phyloP scores from a whole-genome alignment of 2,888 invertebrate species.

The Cerastoderma edule region DNA sequence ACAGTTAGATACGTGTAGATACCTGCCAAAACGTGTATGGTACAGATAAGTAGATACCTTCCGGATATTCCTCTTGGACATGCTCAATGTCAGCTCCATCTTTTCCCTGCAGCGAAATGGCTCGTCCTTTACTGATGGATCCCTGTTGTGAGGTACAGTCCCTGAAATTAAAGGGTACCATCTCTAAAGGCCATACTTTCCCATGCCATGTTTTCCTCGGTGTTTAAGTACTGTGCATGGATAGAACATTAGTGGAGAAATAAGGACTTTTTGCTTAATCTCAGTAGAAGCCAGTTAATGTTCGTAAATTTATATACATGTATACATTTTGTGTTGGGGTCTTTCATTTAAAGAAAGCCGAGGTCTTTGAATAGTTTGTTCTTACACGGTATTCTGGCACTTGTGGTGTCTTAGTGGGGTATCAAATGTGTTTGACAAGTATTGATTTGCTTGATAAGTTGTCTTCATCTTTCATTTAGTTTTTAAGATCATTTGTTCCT shows the following conservation, averaged over 20 bases:
- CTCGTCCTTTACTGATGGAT: conserved; percentile 1
- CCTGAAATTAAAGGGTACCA: background rate
- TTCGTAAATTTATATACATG: background rate
- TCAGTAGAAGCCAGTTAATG: background rate
- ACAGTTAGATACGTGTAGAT: background rate
- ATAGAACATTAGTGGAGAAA: background rate
- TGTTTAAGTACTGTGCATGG: background rate
- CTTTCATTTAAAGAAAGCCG: too few relatives aligned
- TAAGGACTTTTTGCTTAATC: background rate
- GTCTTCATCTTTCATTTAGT: too few relatives aligned
- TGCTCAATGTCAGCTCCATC: background rate
- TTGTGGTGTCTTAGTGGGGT: too few relatives aligned
- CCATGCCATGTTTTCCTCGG: too few relatives aligned
- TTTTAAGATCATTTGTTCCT: too few relatives aligned
- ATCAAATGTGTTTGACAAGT: too few relatives aligned
- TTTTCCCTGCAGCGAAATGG: background rate
- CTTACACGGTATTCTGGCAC: too few relatives aligned
- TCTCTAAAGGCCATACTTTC: too few relatives aligned
- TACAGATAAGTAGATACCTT: background rate
- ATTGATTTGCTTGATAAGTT: too few relatives aligned
- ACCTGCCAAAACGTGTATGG: background rate
- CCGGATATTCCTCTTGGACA: background rate
- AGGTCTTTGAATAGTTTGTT: too few relatives aligned
- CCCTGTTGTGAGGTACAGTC: conserved; percentile 12
- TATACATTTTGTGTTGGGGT: too few relatives aligned